Conservation (phyloP, 2,797 vertebrate species). For the Podarcis lilfordi region DNA sequence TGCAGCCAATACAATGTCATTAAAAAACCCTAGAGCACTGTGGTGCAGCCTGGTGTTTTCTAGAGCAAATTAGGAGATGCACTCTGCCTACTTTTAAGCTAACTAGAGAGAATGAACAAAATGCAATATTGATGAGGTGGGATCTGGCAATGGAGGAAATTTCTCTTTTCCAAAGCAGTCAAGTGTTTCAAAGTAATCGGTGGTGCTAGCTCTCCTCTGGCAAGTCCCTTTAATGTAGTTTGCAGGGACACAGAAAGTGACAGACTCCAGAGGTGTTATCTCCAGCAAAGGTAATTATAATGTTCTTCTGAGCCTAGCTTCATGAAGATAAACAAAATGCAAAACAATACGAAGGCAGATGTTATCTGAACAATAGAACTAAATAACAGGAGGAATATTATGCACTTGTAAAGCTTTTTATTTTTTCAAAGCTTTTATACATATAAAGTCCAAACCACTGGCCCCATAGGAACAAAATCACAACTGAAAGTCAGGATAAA, state of each 20-base stretch:
- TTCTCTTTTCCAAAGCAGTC: constrained; percentile 60
- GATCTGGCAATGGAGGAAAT: constrained; percentile 55
- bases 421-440: not conserved
- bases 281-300: constrained; percentile 7
- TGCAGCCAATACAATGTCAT: constrained; percentile 41
- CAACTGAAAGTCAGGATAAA: constrained; percentile 28
- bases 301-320: constrained; percentile 28
- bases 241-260: constrained; percentile 45
- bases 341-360: constrained; percentile 27
- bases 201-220: constrained; percentile 50
- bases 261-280: constrained; percentile 40
- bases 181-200: constrained; percentile 63
- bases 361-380: constrained; percentile 7
- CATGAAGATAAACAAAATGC: constrained; percentile 43
- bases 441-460: not conserved
- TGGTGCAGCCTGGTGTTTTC: constrained; percentile 52
- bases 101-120: constrained; percentile 53
- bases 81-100: constrained; percentile 52
- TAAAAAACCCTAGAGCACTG: constrained; percentile 50
- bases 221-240: constrained; percentile 45
- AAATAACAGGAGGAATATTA: not conserved
- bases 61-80: constrained; percentile 62
- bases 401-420: not conserved
- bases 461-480: not conserved
- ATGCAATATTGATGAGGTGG: constrained; percentile 73